A percentile compares a stretch with the other conserved stretches of the same genome.
Conservation (phyloP, 2,113 vertebrate species). For the Lepisosteus osseus region DNA sequence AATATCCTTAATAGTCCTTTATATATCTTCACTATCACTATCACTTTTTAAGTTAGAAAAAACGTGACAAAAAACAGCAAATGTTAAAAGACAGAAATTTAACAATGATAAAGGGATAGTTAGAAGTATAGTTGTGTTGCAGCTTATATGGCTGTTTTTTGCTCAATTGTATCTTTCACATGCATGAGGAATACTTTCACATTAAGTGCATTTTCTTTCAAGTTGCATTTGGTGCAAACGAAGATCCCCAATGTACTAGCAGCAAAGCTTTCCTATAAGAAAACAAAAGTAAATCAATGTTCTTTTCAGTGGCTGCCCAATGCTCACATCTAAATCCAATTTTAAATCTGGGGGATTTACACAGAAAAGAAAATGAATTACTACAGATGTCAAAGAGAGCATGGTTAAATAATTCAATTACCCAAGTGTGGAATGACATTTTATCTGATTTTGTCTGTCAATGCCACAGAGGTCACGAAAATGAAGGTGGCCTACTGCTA, state of each 20-base stretch:
- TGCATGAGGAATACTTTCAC: no score
- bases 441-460: conserved; percentile 44
- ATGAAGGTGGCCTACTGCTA: conserved; percentile 37
- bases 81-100: no score
- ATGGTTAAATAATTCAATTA: conserved; percentile 51
- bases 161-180: no score
- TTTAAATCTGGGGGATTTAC: conserved; percentile 38
- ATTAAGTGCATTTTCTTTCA: no score
- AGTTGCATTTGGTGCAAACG: not conserved
- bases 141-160: no score
- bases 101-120: no score
- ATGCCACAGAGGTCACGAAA: conserved; percentile 33
- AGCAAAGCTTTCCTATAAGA: not conserved
- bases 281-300: conserved; percentile 47
- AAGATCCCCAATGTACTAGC: not conserved
- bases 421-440: conserved; percentile 49
- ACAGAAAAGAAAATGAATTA: conserved; percentile 45
- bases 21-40: no score
- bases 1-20: no score
- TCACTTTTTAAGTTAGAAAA: no score
- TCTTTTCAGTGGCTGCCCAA: conserved; percentile 34
- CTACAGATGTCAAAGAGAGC: conserved; percentile 45
- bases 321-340: conserved; percentile 52
- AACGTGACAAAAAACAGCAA: no score
- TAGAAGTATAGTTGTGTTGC: no score